Evolutionary conservation across 2,113 vertebrate species (phyloP).

Genomic region (Pseudorectes ferrugineus): DNA sequence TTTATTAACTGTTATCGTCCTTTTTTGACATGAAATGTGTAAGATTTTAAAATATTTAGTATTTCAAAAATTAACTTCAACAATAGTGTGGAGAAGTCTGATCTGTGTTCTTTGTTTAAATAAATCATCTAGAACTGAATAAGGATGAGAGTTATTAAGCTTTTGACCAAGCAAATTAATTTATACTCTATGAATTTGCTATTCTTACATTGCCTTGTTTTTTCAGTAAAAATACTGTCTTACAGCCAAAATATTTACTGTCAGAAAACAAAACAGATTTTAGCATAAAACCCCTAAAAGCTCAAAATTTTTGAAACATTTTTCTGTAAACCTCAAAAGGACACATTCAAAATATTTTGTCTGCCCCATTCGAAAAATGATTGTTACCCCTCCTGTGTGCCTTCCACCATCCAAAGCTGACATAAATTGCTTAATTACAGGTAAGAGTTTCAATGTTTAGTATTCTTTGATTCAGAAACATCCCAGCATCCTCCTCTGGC

Average conservation of each 20-base stretch:
- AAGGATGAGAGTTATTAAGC: not conserved
- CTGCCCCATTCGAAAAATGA: not conserved
- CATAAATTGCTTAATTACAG: not conserved
- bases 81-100: not conserved
- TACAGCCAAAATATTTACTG: not conserved
- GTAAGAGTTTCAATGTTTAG: not conserved
- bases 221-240: not conserved
- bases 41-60: not conserved
- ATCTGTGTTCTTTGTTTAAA: not conserved
- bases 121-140: not conserved
- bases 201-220: not conserved
- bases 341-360: not conserved
- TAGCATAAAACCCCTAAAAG: not conserved
- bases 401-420: not conserved
- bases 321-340: not conserved
- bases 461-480: not conserved
- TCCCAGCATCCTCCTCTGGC: not conserved
- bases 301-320: not conserved
- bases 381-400: not conserved
- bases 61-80: not conserved
- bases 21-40: not conserved
- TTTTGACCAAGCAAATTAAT: not conserved
- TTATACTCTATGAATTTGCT: not conserved
- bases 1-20: not conserved
- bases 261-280: not conserved